Percentiles rank a stretch among this genome's conserved stretches.
Conservation (phyloP, 2,888 invertebrate species). For the Chloroclystis v-ata region DNA sequence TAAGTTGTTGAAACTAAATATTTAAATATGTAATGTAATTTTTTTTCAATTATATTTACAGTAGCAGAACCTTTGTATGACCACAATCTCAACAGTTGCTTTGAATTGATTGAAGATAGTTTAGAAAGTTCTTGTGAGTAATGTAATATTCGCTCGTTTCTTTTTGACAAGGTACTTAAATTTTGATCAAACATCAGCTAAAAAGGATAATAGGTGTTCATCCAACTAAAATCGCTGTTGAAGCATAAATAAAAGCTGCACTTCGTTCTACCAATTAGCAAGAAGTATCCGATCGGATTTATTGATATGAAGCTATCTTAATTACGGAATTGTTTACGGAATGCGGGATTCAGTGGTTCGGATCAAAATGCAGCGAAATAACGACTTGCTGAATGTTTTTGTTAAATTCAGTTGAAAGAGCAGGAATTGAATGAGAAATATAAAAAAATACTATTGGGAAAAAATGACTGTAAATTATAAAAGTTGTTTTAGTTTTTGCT, state of each 20-base stretch:
- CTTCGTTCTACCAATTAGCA: constrained; percentile 63
- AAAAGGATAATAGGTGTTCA: constrained; percentile 10
- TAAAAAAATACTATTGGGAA: not conserved
- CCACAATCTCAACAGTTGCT: too few relatives aligned
- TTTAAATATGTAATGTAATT: too few relatives aligned
- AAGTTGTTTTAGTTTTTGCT: not conserved
- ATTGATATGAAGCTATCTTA: constrained; percentile 60
- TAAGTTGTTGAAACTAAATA: too few relatives aligned
- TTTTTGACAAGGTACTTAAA: too few relatives aligned
- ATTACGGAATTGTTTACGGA: constrained; percentile 36
- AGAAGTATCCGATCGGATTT: constrained; percentile 55
- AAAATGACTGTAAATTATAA: not conserved
- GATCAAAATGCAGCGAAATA: constrained; percentile 17
- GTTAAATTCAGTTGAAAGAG: constrained; percentile 21
- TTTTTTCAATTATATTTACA: too few relatives aligned
- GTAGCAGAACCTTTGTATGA: too few relatives aligned
- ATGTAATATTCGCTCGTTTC: too few relatives aligned
- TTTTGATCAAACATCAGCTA: not conserved
- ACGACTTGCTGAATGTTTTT: constrained; percentile 17
- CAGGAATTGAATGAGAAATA: constrained; percentile 1
- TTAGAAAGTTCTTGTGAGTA: too few relatives aligned
- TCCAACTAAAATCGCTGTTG: not conserved
- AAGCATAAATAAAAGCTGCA: constrained; percentile 40
- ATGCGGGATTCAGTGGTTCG: constrained; percentile 12
- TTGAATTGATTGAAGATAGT: too few relatives aligned